Conservation (phyloP, 1,140 invertebrate species). For the Halotydeus destructor region DNA sequence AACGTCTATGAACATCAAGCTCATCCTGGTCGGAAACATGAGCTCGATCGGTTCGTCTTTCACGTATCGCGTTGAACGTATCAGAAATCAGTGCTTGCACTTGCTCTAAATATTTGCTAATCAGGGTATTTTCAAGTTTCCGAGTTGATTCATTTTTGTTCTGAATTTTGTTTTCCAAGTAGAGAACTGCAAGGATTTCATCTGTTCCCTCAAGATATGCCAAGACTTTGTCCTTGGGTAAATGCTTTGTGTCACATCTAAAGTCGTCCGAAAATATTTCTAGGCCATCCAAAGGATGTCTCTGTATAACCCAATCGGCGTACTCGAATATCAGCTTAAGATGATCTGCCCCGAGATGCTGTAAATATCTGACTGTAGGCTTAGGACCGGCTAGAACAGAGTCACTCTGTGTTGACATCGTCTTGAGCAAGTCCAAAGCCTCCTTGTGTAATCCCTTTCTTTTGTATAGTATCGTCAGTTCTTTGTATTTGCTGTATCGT, state of each 20-base stretch:
- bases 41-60: no score
- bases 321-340: conserved; percentile 82
- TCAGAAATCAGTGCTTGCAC: conserved; percentile 19
- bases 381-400: conserved; percentile 61
- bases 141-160: conserved; percentile 66
- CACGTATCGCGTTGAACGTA: no score
- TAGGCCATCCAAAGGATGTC: conserved; percentile 66
- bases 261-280: conserved; percentile 86
- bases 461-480: conserved; percentile 86
- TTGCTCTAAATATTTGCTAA: conserved; percentile 58
- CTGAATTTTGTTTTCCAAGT: conserved; percentile 79
- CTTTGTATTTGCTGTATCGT: conserved; percentile 64
- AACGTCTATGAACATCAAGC: no score
- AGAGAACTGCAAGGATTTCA: conserved; percentile 59
- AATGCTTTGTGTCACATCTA: conserved; percentile 53
- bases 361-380: conserved; percentile 70
- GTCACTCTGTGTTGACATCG: conserved; percentile 44
- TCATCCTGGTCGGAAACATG: no score
- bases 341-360: conserved; percentile 63
- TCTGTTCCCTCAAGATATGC: conserved; percentile 66
- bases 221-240: conserved; percentile 61
- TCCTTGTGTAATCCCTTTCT: conserved; percentile 75
- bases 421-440: conserved; percentile 68
- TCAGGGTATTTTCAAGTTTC: conserved; percentile 73
- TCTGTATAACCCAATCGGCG: conserved; percentile 69